phyloP scores from a whole-genome alignment of 2,113 vertebrate species.

The Cebidichthys violaceus region DNA sequence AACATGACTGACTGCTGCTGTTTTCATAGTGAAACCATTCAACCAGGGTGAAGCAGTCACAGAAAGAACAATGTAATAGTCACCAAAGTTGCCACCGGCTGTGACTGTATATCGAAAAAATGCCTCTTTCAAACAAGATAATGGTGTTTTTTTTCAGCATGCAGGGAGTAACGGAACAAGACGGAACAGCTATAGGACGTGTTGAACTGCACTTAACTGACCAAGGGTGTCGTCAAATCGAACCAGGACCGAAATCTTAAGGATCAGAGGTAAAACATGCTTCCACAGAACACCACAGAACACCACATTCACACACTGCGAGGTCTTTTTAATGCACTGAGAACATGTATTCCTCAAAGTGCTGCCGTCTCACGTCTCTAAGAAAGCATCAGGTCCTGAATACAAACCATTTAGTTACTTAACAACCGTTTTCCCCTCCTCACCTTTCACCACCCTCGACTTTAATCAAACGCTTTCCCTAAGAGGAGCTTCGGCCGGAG shows the following conservation, averaged over 20 bases:
- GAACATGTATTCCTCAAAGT: slow-evolving; percentile 33
- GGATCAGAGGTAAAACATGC: not conserved
- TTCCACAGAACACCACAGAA: not conserved
- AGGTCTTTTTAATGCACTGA: slow-evolving; percentile 13
- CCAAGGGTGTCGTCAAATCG: not conserved
- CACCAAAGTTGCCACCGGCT: not conserved
- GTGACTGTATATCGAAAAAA: no score
- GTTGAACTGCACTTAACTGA: not conserved
- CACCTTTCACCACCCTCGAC: not conserved
- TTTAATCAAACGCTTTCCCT: slow-evolving; percentile 36
- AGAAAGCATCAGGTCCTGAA: slow-evolving; percentile 36
- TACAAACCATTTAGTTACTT: slow-evolving; percentile 45
- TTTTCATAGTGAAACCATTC: not conserved
- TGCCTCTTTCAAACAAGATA: not conserved
- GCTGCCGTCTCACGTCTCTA: slow-evolving; percentile 13
- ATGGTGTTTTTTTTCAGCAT: not conserved
- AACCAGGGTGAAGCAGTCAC: not conserved
- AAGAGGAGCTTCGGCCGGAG: not conserved
- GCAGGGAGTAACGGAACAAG: not conserved
- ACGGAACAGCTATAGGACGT: not conserved
- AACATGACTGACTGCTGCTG: not conserved
- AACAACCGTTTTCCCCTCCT: slow-evolving; percentile 50
- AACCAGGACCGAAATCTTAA: not conserved
- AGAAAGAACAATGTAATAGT: not conserved
- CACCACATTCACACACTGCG: not conserved